Base-by-base conservation (phyloP, 2,888 invertebrate species). In the Eupithecia pulchellata region DNA sequence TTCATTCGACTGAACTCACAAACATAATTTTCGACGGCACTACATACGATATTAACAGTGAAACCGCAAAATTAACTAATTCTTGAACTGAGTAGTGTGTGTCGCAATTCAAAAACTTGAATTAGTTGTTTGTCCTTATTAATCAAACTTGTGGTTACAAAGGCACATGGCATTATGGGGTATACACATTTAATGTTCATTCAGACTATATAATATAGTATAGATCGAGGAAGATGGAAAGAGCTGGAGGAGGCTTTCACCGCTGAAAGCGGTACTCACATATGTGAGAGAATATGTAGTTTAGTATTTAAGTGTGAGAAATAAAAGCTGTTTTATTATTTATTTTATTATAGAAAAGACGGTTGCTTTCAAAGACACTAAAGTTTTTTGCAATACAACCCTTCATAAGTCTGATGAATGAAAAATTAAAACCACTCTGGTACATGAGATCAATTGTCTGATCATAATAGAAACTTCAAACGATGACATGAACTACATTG, bases 1-100 rank as follows among this genome's bases (percentile, higher is more conserved):
- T 57, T 62, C 30, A 64, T 66, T 66, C 72, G 68, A 63, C 55
- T 70, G 58, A 67, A 70, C 27, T 58, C 25, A 47, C 47, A 67
- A 58, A 71, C 52, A 52, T 70, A 67, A 64, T 55, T 60, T 42
- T 52, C 13, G 61, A 61, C 58, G 34, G 66, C 42, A 55, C 57
- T 55, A 14, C 20, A 61, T 20, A 42, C 29, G 42, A 60, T 13
- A 11, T 61, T 60, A 60, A 60, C 30, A 8, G 32, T 30, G 11
- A 30, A 32, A 60, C 58, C 32, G 30, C 58, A 60, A 58, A 17
- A 13, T 58, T 27, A 29, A 17, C n/a, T 29, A 57, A 25, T 52
- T 52, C 4, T 20, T 52, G 25, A 52, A 52, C 20, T 11, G 1
- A 52, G 13, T 47, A 47, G 47, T 52, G 52, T 52, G 47, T 52